Conservation (phyloP, 2,888 invertebrate species). For the Bhutanitis thaidina region DNA sequence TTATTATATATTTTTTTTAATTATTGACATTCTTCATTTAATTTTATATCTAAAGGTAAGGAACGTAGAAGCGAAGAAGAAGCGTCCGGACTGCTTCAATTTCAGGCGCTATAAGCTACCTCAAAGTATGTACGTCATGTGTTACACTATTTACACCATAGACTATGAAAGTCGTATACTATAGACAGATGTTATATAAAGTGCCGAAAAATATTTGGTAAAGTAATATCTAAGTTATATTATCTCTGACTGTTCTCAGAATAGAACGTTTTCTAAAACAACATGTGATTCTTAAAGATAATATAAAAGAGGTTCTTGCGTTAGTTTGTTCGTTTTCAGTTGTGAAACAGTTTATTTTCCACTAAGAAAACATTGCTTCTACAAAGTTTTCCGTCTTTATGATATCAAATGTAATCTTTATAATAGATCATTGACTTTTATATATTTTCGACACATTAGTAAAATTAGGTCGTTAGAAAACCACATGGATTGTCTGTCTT, state of each 20-base stretch:
- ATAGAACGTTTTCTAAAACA: conserved; percentile 6
- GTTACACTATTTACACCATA: background rate
- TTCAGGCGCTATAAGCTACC: too few relatives aligned
- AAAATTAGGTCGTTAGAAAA: too few relatives aligned
- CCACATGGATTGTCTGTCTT: too few relatives aligned
- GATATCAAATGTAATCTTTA: too few relatives aligned
- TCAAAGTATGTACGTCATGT: too few relatives aligned
- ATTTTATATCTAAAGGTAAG: too few relatives aligned
- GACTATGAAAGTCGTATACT: background rate
- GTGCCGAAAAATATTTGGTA: background rate
- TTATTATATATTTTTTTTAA: too few relatives aligned
- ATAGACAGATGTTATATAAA: background rate
- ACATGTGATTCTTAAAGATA: conserved; percentile 10
- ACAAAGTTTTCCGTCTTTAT: background rate
- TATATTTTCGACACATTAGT: too few relatives aligned
- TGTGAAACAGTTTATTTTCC: conserved; percentile 11
- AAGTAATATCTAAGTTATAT: background rate
- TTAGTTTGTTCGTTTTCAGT: conserved; percentile 3
- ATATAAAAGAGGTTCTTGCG: conserved; percentile 5
- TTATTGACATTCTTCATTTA: too few relatives aligned
- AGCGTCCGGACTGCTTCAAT: too few relatives aligned
- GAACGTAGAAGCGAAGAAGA: too few relatives aligned
- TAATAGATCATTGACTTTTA: too few relatives aligned
- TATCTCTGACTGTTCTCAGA: background rate
- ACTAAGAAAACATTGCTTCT: conserved; percentile 9